Percentiles rank a stretch among this genome's conserved stretches.
Conservation (phyloP, 2,888 invertebrate genomes). For the Cheilosia urbana region DNA sequence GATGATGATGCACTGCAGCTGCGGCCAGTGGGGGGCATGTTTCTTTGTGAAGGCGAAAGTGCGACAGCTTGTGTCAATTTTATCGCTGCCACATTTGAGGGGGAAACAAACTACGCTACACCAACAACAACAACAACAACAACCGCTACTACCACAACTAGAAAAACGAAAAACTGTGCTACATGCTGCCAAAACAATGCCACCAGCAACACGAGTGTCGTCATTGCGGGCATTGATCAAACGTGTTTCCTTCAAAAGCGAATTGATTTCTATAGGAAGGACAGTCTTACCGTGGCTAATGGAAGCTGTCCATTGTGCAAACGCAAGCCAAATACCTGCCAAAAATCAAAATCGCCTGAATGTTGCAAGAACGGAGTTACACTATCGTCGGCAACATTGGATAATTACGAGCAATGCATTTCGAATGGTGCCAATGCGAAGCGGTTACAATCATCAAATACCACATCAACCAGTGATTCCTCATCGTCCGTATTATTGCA, state of each 20-base stretch:
- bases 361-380: slow-evolving; percentile 8
- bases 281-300: slow-evolving; percentile 27
- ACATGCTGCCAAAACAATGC: slow-evolving; percentile 70
- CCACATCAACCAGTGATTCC: slow-evolving; percentile 32
- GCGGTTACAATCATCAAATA: slow-evolving; percentile 68
- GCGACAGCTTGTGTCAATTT: slow-evolving; percentile 44
- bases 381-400: slow-evolving; percentile 21
- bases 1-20: background rate
- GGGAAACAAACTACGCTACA: slow-evolving; percentile 47
- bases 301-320: slow-evolving; percentile 51
- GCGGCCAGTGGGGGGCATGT: background rate
- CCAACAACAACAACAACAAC: slow-evolving; percentile 32
- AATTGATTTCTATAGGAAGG: slow-evolving; percentile 65
- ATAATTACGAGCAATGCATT: slow-evolving; percentile 16
- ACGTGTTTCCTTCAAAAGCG: slow-evolving; percentile 67
- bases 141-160: slow-evolving; percentile 62
- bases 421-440: slow-evolving; percentile 33
- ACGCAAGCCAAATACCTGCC: slow-evolving; percentile 65
- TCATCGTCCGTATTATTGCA: slow-evolving; percentile 49
- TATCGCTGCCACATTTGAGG: slow-evolving; percentile 22
- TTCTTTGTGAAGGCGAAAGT: slow-evolving; percentile 17
- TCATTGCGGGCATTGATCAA: slow-evolving; percentile 46
- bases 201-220: slow-evolving; percentile 35
- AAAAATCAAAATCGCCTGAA: slow-evolving; percentile 56
- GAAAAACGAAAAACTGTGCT: slow-evolving; percentile 61